These are phyloP conservation scores for Periophthalmodon schlosseri DNA, from an alignment of 2,113 vertebrate species.

Conservation along the genomic window DNA sequence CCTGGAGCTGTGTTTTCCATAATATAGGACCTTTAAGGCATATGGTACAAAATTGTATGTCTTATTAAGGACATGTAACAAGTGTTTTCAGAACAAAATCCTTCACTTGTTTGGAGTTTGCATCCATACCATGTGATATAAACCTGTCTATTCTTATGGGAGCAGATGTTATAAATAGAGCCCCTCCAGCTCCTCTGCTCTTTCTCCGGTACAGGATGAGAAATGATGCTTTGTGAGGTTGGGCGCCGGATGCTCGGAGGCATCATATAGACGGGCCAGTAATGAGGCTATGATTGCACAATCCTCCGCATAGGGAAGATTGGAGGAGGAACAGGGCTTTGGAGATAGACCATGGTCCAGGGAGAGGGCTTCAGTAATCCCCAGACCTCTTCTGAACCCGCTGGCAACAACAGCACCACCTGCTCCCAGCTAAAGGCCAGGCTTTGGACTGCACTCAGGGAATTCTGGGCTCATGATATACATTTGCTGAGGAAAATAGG, in stretches of 20 bases:
- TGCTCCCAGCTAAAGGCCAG: conserved; percentile 18
- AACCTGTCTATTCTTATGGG: conserved; percentile 8
- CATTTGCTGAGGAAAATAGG: background rate
- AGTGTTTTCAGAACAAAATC: background rate
- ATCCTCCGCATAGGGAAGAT: conserved; percentile 2
- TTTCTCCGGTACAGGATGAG: conserved; percentile 3
- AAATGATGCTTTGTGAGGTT: conserved; percentile 36
- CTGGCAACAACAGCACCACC: conserved; percentile 29
- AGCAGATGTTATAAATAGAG: conserved; percentile 32
- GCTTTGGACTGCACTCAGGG: background rate
- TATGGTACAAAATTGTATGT: background rate
- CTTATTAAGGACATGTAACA: background rate
- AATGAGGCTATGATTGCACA: conserved; percentile 34
- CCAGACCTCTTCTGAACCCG: conserved; percentile 34
- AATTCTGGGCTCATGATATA: background rate
- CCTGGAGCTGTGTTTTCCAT: no score
- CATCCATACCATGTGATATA: conserved; percentile 4
- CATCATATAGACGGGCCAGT: conserved; percentile 10
- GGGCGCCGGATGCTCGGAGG: conserved; percentile 21
- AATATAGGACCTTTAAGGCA: no score
- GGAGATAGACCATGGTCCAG: background rate
- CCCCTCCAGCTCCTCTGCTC: background rate
- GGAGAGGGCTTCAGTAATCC: conserved; percentile 13
- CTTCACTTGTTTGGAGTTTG: background rate
- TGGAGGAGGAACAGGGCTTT: conserved; percentile 4